Evolutionary conservation across 2,113 vertebrate species (phyloP).

Genomic region (Sporophila hypoxantha): DNA sequence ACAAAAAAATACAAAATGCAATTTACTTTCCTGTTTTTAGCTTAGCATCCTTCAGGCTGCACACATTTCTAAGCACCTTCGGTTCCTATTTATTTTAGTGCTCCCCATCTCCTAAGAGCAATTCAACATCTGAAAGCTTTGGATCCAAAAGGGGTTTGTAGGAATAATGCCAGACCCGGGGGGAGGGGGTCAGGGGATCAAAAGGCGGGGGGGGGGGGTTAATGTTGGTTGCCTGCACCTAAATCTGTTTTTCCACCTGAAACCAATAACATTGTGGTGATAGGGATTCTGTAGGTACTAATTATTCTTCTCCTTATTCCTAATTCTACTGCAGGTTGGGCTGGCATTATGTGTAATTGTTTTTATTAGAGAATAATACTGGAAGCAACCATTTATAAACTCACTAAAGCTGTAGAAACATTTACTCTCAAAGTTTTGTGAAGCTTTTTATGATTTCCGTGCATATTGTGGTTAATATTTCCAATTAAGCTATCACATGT

Average conservation of each 20-base stretch:
- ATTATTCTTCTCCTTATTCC: neutral
- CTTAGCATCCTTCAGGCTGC: neutral
- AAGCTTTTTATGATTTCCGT: conserved; percentile 59
- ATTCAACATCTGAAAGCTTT: conserved; percentile 23
- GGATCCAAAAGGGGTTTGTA: conserved; percentile 27
- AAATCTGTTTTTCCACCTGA: conserved; percentile 10
- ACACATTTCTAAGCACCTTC: neutral
- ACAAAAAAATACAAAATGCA: neutral
- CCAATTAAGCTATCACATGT: conserved; percentile 68
- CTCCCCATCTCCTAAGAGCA: conserved; percentile 28
- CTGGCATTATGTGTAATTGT: conserved; percentile 41
- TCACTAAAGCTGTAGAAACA: conserved; percentile 48
- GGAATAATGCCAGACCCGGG: neutral
- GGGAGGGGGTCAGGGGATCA: conserved; percentile 27
- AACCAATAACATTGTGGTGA: neutral
- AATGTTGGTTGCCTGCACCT: conserved; percentile 7
- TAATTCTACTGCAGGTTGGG: conserved; percentile 49
- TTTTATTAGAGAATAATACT: conserved; percentile 34
- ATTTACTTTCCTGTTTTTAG: neutral
- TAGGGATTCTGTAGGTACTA: conserved; percentile 6
- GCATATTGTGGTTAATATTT: conserved; percentile 48
- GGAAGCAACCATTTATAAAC: conserved; percentile 52
- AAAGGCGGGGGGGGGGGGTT: neutral
- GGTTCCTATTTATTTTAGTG: conserved; percentile 19
- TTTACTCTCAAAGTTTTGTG: conserved; percentile 64